These are phyloP conservation scores for Callipepla squamata DNA, from an alignment of 2,113 vertebrate genomes.

Conservation along the genomic window DNA sequence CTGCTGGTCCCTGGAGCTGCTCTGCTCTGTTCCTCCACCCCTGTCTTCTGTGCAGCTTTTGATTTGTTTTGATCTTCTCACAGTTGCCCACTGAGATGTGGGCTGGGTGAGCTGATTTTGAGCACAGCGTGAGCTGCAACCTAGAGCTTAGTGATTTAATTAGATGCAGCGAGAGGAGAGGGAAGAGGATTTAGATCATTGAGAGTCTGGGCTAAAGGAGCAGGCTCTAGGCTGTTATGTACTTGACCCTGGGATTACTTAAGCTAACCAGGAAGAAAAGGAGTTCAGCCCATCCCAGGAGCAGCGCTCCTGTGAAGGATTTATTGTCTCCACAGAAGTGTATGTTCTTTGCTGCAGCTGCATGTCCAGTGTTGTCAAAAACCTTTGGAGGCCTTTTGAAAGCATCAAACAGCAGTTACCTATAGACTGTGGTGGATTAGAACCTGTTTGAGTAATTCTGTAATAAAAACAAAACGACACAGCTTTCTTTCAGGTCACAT, in stretches of 20 bases:
- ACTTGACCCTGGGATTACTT: background rate
- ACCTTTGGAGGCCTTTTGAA: background rate
- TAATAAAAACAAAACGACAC: background rate
- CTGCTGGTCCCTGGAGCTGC: rapidly evolving
- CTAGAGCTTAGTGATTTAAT: background rate
- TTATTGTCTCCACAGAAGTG: rapidly evolving
- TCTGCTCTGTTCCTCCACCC: rapidly evolving
- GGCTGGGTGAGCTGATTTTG: background rate
- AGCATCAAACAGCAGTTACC: rapidly evolving
- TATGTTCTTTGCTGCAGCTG: background rate
- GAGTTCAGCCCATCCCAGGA: background rate
- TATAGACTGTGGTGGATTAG: background rate
- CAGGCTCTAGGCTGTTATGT: background rate
- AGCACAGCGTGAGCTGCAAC: background rate
- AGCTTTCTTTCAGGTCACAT: background rate
- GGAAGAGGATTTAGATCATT: conserved; percentile 4
- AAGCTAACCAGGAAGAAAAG: background rate
- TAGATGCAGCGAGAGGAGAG: background rate
- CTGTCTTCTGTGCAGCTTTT: rapidly evolving
- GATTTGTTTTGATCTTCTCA: rapidly evolving
- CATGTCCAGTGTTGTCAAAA: rapidly evolving
- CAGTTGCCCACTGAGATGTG: rapidly evolving
- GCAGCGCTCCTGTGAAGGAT: rapidly evolving
- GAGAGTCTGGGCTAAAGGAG: background rate
- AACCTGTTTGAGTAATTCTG: background rate